phyloP scores from a whole-genome alignment of 2,113 vertebrate genomes.

The Tursiops truncatus region DNA sequence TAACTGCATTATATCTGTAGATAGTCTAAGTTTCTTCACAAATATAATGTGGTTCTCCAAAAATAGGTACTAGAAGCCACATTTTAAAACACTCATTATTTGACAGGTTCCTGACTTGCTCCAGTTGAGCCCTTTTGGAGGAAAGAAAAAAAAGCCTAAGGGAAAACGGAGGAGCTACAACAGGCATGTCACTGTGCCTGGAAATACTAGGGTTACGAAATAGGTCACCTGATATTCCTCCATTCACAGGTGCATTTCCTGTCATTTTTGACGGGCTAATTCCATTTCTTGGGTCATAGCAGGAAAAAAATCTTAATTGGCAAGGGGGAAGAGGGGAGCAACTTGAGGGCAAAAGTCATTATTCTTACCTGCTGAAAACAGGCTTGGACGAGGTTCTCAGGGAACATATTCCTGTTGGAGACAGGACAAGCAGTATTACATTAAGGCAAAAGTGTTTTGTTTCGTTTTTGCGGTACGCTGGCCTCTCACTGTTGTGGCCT shows the following conservation, averaged over 20 bases:
- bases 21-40: background rate
- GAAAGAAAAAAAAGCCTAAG: too few species aligned
- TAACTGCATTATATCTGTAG: background rate
- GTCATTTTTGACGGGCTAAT: background rate
- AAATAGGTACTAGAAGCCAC: background rate
- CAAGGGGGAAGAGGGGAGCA: background rate
- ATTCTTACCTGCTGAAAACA: constrained; percentile 96
- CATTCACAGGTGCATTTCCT: background rate
- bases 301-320: background rate
- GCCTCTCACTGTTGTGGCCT: too few species aligned
- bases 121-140: background rate
- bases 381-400: constrained; percentile 97
- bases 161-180: background rate
- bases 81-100: background rate
- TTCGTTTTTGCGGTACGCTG: too few species aligned
- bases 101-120: background rate
- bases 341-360: background rate
- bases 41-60: background rate
- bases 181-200: background rate
- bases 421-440: constrained; percentile 55
- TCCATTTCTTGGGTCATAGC: background rate
- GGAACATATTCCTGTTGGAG: constrained; percentile 96
- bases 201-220: background rate
- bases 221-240: background rate
- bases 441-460: background rate